These are phyloP conservation scores for Drosophila aldrichi DNA, from an alignment of 2,888 invertebrate species.

Conservation along the genomic window DNA sequence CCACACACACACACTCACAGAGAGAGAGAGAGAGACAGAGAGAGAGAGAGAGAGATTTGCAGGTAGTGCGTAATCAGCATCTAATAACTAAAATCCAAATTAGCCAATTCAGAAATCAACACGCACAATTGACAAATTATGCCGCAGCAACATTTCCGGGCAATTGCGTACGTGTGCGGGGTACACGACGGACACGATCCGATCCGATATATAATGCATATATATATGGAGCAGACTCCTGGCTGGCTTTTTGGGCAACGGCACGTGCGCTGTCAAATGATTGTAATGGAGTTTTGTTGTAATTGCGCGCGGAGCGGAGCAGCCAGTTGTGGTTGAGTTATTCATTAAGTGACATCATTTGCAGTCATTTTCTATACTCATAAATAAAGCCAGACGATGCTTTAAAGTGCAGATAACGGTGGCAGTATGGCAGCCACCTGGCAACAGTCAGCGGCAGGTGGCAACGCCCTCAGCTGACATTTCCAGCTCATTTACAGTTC, in stretches of 20 bases:
- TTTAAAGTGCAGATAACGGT: conserved; percentile 43
- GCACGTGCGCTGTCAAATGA: conserved; percentile 75
- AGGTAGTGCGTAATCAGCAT: conserved; percentile 67
- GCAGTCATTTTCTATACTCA: conserved; percentile 72
- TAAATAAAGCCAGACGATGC: conserved; percentile 61
- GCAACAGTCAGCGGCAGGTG: conserved; percentile 9
- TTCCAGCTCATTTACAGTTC: conserved; percentile 81
- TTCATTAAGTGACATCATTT: conserved; percentile 80
- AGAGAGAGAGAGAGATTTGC: background rate
- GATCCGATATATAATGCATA: conserved; percentile 10
- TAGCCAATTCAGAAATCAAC: conserved; percentile 83
- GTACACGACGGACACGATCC: conserved; percentile 12
- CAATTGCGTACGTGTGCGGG: conserved; percentile 77
- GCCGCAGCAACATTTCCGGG: conserved; percentile 80
- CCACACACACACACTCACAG: conserved; percentile 7
- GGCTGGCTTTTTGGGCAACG: conserved; percentile 18
- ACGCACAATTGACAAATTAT: conserved; percentile 82
- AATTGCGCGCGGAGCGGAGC: conserved; percentile 42
- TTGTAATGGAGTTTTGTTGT: conserved; percentile 54
- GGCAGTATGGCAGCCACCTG: background rate
- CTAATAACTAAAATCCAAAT: conserved; percentile 81
- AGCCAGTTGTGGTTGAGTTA: conserved; percentile 63
- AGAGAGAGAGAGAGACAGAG: background rate
- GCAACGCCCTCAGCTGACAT: conserved; percentile 64
- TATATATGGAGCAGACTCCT: conserved; percentile 7